These are phyloP conservation scores for Aphelinus certus DNA, from an alignment of 1,140 invertebrate species.

Conservation along the genomic window DNA sequence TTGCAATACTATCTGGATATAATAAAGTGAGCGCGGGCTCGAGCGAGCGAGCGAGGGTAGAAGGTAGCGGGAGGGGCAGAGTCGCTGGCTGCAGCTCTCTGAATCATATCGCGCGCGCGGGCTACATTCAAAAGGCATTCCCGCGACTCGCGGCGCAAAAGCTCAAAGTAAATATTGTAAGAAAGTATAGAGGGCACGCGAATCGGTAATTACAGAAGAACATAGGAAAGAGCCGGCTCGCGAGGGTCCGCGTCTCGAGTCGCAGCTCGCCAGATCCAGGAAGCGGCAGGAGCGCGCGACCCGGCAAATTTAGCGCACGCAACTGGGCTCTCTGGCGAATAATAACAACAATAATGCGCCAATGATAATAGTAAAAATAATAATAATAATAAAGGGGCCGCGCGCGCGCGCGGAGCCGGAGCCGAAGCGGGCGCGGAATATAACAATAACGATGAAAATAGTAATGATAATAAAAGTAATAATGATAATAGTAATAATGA, in stretches of 20 bases:
- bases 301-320: slow-evolving; percentile 35
- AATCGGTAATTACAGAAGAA: slow-evolving; percentile 41
- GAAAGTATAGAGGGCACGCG: slow-evolving; percentile 38
- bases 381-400: slow-evolving; percentile 50
- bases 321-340: slow-evolving; percentile 14
- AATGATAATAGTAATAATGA: slow-evolving; percentile 49
- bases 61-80: background rate
- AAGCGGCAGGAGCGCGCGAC: slow-evolving; percentile 3
- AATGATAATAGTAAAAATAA: slow-evolving; percentile 51
- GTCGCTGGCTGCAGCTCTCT: background rate
- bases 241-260: background rate
- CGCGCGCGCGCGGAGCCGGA: too few relatives aligned
- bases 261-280: slow-evolving; percentile 2
- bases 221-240: slow-evolving; percentile 7
- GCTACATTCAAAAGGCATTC: slow-evolving; percentile 21
- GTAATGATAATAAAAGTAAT: slow-evolving; percentile 45
- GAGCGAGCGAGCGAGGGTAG: too few relatives aligned
- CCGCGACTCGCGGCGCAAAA: background rate
- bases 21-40: background rate
- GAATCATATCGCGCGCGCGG: slow-evolving; percentile 14
- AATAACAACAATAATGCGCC: slow-evolving; percentile 46
- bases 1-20: slow-evolving; percentile 37
- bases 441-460: slow-evolving; percentile 55
- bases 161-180: too few relatives aligned
- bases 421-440: slow-evolving; percentile 49